Evolutionary conservation across 1,140 invertebrate species (phyloP).

Genomic region (Tetraneura akinire): DNA sequence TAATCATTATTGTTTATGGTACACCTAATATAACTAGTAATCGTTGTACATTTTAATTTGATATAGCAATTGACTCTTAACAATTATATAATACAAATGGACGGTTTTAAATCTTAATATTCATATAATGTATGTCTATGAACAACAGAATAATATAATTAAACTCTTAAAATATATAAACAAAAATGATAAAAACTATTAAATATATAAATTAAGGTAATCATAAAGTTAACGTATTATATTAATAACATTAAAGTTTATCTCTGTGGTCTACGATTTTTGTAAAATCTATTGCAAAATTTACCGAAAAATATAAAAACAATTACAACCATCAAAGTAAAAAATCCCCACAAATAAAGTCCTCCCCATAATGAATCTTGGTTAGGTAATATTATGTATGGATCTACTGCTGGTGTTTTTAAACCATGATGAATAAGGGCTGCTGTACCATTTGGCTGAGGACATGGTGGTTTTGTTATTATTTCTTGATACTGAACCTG

Average conservation of each 20-base stretch:
- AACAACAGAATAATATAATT: background rate
- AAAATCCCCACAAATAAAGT: slow-evolving; percentile 35
- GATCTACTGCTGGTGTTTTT: slow-evolving; percentile 27
- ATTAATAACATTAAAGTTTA: background rate
- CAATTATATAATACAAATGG: background rate
- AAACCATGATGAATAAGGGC: slow-evolving; percentile 61
- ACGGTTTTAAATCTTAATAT: background rate
- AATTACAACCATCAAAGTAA: slow-evolving; percentile 28
- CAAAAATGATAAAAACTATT: no score
- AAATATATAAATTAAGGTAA: no score
- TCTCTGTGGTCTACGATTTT: slow-evolving; percentile 28
- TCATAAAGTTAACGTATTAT: background rate
- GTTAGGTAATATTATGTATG: slow-evolving; percentile 5
- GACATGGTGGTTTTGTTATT: slow-evolving; percentile 77
- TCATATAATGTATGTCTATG: background rate
- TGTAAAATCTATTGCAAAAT: slow-evolving; percentile 41
- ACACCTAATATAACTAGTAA: background rate
- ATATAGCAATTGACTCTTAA: background rate
- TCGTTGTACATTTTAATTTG: slow-evolving; percentile 32
- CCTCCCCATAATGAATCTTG: slow-evolving; percentile 26
- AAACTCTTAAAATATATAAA: no score
- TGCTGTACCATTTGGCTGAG: slow-evolving; percentile 73
- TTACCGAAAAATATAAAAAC: slow-evolving; percentile 38
- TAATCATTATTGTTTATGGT: background rate
- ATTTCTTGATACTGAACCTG: slow-evolving; percentile 79